Evolutionary conservation across 2,888 invertebrate genomes (phyloP), one percentile per base, ranked within the genome.

Genomic region (Sarcophaga carnaria): DNA sequence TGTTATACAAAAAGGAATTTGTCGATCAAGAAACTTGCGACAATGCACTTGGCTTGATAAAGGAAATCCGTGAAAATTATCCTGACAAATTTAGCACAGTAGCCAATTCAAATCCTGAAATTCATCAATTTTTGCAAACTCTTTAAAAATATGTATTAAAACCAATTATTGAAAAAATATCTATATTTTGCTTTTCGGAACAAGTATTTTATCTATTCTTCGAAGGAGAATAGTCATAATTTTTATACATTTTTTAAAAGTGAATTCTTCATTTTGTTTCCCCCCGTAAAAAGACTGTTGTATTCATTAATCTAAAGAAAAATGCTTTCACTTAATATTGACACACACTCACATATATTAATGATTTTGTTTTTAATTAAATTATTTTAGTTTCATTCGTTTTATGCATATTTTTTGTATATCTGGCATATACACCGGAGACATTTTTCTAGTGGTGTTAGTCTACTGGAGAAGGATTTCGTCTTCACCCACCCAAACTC

Each of bases 1-100:
- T 95, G 49, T 92, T 95, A 64, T 94, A 95, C 89, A 95, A 95
- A 84, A 94, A 95, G 22, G 94, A 95, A 90, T 94, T 94, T 74
- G 92, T 93, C 54, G 90, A 92, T 59, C 86, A 90, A 2, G 90
- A 91, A 45, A 89, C 89, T 22, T 90, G 84, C 70, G 89, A 90
- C 6, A 90, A 88, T 69, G 92, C 95, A 4, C 89, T 94, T n/a
- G 94, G 94, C 67, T 94, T 96, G 79, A 90, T 96, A 69, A 94
- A 94, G 90, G 94, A 94, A 49, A 93, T 95, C 17, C 94, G 95
- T 83, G 93, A 93, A 84, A 95, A 95, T 90, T 96, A 95, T 90
- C 92, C 94, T 0, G 94, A 94, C 59, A 94, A 95, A 88, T 95
- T 95, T 90, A 94, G 93, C 77, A 91, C 91, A 14, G 93, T 94